These are phyloP conservation scores for Aphelenchoides fujianensis DNA, from an alignment of 1,140 invertebrate genomes.

Conservation along the genomic window DNA sequence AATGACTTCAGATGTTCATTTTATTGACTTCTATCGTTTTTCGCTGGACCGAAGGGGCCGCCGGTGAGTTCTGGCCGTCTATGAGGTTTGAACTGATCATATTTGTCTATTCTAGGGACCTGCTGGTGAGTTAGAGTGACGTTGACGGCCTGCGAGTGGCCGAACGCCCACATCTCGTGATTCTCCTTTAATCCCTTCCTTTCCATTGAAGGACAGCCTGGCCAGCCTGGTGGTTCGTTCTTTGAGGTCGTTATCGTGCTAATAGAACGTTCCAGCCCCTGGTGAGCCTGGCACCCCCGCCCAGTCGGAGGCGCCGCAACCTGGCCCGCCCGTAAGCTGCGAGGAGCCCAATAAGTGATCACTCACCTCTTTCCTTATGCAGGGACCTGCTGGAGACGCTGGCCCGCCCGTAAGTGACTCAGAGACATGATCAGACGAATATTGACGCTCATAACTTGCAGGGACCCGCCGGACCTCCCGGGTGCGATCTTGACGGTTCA, in stretches of 20 bases:
- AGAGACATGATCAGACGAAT: too few relatives aligned
- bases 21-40: too few relatives aligned
- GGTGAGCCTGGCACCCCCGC: conserved; percentile 29
- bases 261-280: conserved; percentile 9
- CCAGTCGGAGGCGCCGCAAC: conserved; percentile 3
- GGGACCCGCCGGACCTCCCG: neutral
- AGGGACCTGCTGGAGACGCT: conserved; percentile 22
- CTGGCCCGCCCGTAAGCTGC: conserved; percentile 16
- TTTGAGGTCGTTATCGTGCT: conserved; percentile 7
- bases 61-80: conserved; percentile 5
- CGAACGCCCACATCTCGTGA: too few relatives aligned
- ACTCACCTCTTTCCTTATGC: neutral
- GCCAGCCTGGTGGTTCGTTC: conserved; percentile 18
- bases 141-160: too few relatives aligned
- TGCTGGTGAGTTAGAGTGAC: neutral
- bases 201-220: too few relatives aligned
- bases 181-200: too few relatives aligned
- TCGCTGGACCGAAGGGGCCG: conserved; percentile 32
- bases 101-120: conserved; percentile 2
- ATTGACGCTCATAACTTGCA: too few relatives aligned
- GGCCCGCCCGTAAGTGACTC: too few relatives aligned
- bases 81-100: neutral
- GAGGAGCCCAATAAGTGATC: neutral
- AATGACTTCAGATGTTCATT: too few relatives aligned
- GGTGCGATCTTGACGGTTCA: neutral